Percentiles rank a stretch among this genome's conserved stretches.
phyloP scores from a whole-genome alignment of 2,888 invertebrate species.

The Apodemia mormo region DNA sequence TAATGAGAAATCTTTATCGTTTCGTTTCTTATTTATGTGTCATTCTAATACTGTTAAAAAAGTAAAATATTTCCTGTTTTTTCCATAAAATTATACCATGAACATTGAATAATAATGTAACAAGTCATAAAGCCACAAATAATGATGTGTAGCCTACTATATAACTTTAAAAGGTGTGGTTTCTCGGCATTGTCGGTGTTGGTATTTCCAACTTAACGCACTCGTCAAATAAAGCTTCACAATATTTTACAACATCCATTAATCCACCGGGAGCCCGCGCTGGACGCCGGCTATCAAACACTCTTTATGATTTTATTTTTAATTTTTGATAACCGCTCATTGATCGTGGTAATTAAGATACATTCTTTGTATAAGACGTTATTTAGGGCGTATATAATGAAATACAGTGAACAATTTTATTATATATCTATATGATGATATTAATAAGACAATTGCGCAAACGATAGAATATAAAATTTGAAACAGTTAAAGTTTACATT shows the following conservation, averaged over 20 bases:
- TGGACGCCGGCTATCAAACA: constrained; percentile 33
- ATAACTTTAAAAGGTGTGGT: not conserved
- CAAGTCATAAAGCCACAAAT: not conserved
- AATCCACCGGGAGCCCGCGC: constrained; percentile 24
- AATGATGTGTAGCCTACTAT: not conserved
- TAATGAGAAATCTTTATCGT: not conserved
- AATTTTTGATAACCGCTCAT: constrained; percentile 17
- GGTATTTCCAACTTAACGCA: constrained; percentile 8
- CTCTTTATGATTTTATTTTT: constrained; percentile 32
- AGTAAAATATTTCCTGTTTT: not conserved
- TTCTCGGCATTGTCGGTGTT: not conserved
- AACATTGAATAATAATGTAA: not conserved
- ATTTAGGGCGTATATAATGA: not conserved
- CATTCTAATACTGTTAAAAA: not conserved
- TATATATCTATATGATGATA: too few species aligned
- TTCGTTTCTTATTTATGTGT: not conserved
- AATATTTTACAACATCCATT: constrained; percentile 30
- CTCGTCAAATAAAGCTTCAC: constrained; percentile 13
- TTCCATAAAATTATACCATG: not conserved
- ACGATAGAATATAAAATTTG: too few species aligned
- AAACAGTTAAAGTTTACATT: too few species aligned
- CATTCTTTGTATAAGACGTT: not conserved
- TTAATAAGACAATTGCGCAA: too few species aligned
- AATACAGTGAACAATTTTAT: too few species aligned
- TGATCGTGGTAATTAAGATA: not conserved